phyloP scores from a whole-genome alignment of 2,113 vertebrate genomes.

The Cygnus atratus region DNA sequence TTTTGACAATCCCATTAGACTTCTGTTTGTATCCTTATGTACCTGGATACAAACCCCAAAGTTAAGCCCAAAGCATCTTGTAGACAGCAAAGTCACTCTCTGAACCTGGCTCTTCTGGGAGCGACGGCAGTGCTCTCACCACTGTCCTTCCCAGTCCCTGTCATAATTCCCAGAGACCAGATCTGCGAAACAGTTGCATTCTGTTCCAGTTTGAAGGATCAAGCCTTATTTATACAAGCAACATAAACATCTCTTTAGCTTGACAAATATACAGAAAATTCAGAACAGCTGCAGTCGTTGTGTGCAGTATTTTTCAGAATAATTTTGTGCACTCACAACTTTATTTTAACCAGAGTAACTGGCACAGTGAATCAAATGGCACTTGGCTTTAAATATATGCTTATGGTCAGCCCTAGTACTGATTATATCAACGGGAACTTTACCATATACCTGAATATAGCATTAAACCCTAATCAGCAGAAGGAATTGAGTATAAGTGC shows the following conservation, averaged over 20 bases:
- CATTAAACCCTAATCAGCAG: background rate
- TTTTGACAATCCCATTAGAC: conserved; percentile 35
- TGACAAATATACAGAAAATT: background rate
- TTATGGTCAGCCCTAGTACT: background rate
- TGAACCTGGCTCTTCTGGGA: background rate
- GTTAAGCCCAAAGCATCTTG: background rate
- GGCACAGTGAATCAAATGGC: background rate
- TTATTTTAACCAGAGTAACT: background rate
- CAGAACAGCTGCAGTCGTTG: background rate
- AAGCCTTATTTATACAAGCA: background rate
- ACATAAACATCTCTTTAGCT: background rate
- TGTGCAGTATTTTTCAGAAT: background rate
- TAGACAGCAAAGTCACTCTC: background rate
- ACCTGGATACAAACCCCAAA: background rate
- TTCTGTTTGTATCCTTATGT: background rate
- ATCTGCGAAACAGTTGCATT: background rate
- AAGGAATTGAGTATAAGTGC: background rate
- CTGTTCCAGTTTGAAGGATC: background rate
- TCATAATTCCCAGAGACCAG: background rate
- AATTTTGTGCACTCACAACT: background rate
- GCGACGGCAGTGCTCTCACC: background rate
- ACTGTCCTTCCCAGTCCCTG: background rate
- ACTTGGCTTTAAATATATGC: background rate
- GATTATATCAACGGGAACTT: background rate
- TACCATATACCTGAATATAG: background rate